Evolutionary conservation across 2,797 vertebrate species (phyloP).

Genomic region (Sus cebifrons): DNA sequence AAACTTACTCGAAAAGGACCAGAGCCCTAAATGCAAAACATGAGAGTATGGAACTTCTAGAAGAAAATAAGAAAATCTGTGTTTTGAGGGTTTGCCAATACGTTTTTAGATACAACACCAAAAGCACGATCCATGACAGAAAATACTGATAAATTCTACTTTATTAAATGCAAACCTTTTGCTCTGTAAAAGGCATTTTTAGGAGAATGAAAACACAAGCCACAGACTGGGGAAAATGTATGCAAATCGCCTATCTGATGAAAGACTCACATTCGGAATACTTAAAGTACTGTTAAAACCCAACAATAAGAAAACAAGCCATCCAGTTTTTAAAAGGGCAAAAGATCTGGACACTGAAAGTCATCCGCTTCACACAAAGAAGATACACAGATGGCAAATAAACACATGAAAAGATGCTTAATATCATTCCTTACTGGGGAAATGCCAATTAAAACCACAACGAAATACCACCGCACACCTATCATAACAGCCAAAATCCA

Average conservation of each 20-base stretch:
- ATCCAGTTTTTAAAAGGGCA: neutral
- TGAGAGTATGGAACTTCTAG: neutral
- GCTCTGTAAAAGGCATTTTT: neutral
- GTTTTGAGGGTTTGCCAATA: too few species aligned
- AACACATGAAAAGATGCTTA: neutral
- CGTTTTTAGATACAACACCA: neutral
- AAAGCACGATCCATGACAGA: neutral
- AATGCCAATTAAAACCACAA: neutral
- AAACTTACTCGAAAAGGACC: neutral
- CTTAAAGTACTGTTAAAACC: neutral
- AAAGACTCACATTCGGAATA: neutral
- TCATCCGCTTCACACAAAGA: neutral
- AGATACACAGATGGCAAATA: neutral
- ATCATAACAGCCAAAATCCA: neutral
- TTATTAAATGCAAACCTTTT: neutral
- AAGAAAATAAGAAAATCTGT: neutral
- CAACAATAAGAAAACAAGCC: neutral
- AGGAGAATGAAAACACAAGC: slow-evolving; percentile 15
- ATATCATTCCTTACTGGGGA: neutral
- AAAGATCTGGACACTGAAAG: neutral
- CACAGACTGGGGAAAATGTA: neutral
- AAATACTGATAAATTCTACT: neutral
- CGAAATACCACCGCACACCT: neutral
- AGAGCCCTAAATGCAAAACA: neutral
- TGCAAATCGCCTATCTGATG: neutral